Conservation (phyloP, 1,140 invertebrate genomes). For the Neuroterus valhalla region DNA sequence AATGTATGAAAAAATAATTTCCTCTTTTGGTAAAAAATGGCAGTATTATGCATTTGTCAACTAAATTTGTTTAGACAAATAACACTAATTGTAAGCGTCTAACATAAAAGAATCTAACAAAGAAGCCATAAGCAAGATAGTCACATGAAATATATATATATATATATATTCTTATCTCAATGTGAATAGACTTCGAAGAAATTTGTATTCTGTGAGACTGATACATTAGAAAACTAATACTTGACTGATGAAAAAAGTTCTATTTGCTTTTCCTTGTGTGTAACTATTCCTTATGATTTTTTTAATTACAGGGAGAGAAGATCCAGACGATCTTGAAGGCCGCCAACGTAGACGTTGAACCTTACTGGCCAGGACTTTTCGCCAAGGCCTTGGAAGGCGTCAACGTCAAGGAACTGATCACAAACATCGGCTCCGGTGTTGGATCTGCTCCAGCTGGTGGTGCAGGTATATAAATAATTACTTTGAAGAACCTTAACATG, state of each 20-base stretch:
- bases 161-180: no score
- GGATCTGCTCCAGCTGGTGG: conserved; percentile 87
- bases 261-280: not conserved
- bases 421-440: conserved; percentile 94
- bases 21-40: no score
- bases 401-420: conserved; percentile 95
- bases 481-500: not conserved
- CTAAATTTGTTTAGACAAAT: no score
- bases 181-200: no score
- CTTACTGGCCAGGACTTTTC: conserved; percentile 99
- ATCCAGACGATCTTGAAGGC: conserved; percentile 98
- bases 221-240: no score
- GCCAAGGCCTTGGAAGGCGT: conserved; percentile 97
- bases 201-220: no score
- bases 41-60: no score
- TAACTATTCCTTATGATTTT: conserved; percentile 1
- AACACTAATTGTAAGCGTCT: no score
- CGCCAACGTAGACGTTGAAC: conserved; percentile 96
- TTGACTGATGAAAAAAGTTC: not conserved
- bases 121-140: no score
- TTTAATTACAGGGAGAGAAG: conserved; percentile 90
- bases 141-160: no score
- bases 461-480: conserved; percentile 68
- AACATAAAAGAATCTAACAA: no score
- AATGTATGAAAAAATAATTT: no score